phyloP scores from a whole-genome alignment of 2,888 invertebrate species.

The Drosophila pegasa region DNA sequence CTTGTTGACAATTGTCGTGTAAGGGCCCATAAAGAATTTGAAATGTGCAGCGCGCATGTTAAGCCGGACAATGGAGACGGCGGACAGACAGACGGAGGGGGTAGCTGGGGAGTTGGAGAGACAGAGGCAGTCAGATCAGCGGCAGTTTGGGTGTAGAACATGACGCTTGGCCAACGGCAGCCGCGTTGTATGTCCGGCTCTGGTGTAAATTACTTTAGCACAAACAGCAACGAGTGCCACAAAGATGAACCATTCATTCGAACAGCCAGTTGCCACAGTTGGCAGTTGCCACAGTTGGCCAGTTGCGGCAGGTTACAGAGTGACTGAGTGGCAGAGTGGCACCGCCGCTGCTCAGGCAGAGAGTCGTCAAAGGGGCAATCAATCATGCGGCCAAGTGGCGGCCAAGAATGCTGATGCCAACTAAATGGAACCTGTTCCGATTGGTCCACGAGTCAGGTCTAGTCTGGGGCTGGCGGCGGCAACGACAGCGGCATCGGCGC shows the following conservation, averaged over 20 bases:
- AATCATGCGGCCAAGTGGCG: conserved; percentile 75
- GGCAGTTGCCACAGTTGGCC: conserved; percentile 36
- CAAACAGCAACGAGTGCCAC: conserved; percentile 28
- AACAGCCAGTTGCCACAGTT: conserved; percentile 37
- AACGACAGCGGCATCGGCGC: conserved; percentile 1
- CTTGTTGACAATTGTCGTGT: conserved; percentile 78
- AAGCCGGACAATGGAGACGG: conserved; percentile 37
- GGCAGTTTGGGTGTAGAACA: conserved; percentile 52
- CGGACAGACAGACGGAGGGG: not conserved
- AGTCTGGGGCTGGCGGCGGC: not conserved
- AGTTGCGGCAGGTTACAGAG: conserved; percentile 46
- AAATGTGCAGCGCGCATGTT: conserved; percentile 71
- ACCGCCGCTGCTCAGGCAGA: conserved; percentile 21
- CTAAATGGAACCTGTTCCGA: conserved; percentile 75
- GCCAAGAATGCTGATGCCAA: conserved; percentile 56
- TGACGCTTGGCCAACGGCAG: conserved; percentile 64
- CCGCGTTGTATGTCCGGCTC: conserved; percentile 45
- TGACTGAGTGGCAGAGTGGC: conserved; percentile 34
- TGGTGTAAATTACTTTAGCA: conserved; percentile 64
- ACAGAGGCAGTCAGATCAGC: not conserved
- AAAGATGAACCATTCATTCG: conserved; percentile 48
- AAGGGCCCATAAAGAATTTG: conserved; percentile 73
- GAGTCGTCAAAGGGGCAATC: conserved; percentile 81
- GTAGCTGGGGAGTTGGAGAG: not conserved
- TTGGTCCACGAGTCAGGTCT: conserved; percentile 23